These are phyloP conservation scores for Fukomys damarensis DNA, from an alignment of 2,113 vertebrate genomes.

Conservation along the genomic window DNA sequence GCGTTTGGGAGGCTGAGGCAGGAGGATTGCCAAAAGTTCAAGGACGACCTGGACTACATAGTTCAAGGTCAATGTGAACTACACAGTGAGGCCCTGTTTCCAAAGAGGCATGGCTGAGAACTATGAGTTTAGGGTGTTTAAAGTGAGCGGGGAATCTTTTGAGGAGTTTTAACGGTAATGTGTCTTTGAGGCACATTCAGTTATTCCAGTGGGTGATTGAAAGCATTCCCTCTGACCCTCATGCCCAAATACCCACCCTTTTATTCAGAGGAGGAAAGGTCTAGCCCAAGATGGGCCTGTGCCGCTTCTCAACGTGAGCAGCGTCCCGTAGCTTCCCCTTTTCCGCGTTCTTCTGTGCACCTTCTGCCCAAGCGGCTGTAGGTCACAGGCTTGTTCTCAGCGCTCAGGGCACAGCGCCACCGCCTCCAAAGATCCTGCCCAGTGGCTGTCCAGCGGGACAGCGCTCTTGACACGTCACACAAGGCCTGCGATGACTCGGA, in stretches of 20 bases:
- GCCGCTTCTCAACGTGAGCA: accelerated
- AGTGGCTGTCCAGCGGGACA: not conserved
- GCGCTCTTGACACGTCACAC: not conserved
- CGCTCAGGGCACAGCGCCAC: not conserved
- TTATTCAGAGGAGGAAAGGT: not conserved
- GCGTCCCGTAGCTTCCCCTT: not conserved
- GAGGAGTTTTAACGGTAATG: not conserved
- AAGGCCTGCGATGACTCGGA: not conserved
- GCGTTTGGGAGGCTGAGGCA: not conserved
- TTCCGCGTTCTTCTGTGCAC: not conserved
- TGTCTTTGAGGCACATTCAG: not conserved
- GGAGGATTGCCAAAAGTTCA: not conserved
- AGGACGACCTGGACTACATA: not conserved
- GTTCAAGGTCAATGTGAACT: not conserved
- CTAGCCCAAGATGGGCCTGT: not conserved
- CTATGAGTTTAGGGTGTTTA: not conserved
- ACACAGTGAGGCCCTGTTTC: not conserved
- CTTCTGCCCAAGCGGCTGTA: not conserved
- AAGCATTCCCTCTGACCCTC: not conserved
- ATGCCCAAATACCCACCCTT: not conserved
- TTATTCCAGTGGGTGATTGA: not conserved
- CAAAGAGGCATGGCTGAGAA: not conserved
- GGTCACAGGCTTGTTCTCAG: not conserved
- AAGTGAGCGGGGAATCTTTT: not conserved
- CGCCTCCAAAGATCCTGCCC: not conserved